Conservation (phyloP, 2,888 invertebrate species). For the Cryptocephalus primarius region DNA sequence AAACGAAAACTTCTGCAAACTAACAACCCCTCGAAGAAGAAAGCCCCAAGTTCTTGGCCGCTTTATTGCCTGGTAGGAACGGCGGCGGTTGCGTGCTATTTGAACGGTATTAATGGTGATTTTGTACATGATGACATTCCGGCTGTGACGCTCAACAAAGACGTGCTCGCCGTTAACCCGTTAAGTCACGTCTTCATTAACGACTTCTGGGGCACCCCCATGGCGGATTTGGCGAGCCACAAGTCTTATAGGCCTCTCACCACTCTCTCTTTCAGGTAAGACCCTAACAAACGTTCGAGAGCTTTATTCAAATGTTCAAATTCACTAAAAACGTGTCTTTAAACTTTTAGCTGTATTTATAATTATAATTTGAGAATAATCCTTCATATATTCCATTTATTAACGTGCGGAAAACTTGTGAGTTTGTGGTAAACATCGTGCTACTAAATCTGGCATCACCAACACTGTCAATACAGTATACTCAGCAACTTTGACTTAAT, state of each 20-base stretch:
- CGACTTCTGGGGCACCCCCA: slow-evolving; percentile 86
- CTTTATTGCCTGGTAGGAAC: slow-evolving; percentile 43
- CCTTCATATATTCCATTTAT: too few species aligned
- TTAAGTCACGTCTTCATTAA: slow-evolving; percentile 55
- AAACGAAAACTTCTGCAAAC: background rate
- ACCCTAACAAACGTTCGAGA: too few species aligned
- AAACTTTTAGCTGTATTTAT: too few species aligned
- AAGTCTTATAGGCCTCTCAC: slow-evolving; percentile 82
- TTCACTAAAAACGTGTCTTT: too few species aligned
- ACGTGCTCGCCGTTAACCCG: slow-evolving; percentile 60
- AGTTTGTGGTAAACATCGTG: too few species aligned
- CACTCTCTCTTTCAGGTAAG: slow-evolving; percentile 75
- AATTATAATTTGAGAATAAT: too few species aligned
- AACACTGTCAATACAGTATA: too few species aligned
- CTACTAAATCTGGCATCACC: too few species aligned
- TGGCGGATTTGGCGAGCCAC: slow-evolving; percentile 72
- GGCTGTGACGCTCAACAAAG: slow-evolving; percentile 70
- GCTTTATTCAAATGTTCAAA: too few species aligned
- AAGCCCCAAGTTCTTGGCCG: slow-evolving; percentile 6
- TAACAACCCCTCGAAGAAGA: background rate
- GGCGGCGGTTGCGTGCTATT: slow-evolving; percentile 58
- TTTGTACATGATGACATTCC: slow-evolving; percentile 85
- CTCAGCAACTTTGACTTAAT: too few species aligned
- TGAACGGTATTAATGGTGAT: slow-evolving; percentile 65
- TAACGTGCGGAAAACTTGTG: too few species aligned